phyloP scores from a whole-genome alignment of 1,140 invertebrate species.

The Periplaneta americana region DNA sequence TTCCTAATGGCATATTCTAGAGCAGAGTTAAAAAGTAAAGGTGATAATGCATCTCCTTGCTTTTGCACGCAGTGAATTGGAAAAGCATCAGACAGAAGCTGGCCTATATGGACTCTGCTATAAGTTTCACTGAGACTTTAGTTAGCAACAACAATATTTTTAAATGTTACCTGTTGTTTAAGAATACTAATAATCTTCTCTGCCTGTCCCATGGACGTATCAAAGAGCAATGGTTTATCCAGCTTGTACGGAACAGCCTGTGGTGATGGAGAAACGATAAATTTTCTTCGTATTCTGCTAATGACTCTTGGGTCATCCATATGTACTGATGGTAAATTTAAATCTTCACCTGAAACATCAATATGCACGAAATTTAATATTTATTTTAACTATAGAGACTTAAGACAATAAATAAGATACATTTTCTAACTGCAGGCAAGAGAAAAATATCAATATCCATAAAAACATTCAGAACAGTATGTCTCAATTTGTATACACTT shows the following conservation, averaged over 20 bases:
- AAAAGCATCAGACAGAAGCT: neutral
- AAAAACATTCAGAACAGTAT: neutral
- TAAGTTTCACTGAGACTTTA: neutral
- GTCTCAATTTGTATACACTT: too few species aligned
- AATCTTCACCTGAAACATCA: neutral
- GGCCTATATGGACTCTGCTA: too few species aligned
- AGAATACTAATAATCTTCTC: slow-evolving; percentile 31
- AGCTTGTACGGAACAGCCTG: slow-evolving; percentile 26
- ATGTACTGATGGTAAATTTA: slow-evolving; percentile 23
- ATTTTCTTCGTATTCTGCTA: slow-evolving; percentile 23
- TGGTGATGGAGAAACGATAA: slow-evolving; percentile 27
- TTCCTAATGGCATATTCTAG: too few species aligned
- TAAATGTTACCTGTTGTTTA: slow-evolving; percentile 31
- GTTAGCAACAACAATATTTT: neutral
- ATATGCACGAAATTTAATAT: neutral
- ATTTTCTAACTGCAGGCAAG: too few species aligned
- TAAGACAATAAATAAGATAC: neutral
- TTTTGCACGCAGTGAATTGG: neutral
- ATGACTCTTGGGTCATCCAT: slow-evolving; percentile 26
- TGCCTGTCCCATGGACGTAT: slow-evolving; percentile 42
- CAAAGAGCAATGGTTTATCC: slow-evolving; percentile 26
- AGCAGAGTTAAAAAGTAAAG: too few species aligned
- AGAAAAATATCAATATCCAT: neutral
- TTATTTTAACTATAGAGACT: neutral
- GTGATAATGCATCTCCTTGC: too few species aligned